These are phyloP conservation scores for Epistrophe eligans DNA, from an alignment of 2,888 invertebrate genomes.

Conservation along the genomic window DNA sequence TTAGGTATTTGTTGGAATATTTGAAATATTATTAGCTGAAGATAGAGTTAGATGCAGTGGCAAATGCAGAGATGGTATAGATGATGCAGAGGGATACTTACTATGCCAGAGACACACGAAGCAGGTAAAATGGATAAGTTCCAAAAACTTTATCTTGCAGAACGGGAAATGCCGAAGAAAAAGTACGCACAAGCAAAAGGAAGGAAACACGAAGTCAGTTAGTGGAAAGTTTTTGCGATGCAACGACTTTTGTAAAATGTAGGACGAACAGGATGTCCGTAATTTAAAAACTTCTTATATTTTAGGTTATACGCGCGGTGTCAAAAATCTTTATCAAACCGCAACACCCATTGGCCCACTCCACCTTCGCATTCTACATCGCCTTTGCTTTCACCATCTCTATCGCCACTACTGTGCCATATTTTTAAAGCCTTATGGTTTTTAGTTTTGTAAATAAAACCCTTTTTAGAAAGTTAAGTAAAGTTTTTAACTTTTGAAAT, in stretches of 20 bases:
- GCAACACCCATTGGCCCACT: constrained; percentile 5
- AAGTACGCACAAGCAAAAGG: neutral
- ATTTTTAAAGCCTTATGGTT: constrained; percentile 29
- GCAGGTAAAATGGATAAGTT: constrained; percentile 52
- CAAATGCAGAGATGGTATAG: neutral
- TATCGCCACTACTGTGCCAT: neutral
- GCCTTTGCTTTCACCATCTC: neutral
- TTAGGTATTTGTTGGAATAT: neutral
- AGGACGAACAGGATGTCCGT: constrained; percentile 43
- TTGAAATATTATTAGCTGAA: neutral
- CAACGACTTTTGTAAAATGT: constrained; percentile 37
- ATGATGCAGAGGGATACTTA: neutral
- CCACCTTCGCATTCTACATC: neutral
- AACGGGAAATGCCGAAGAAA: constrained; percentile 5
- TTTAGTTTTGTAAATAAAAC: constrained; percentile 37
- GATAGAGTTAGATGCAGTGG: neutral
- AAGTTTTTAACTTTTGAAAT: constrained; percentile 36
- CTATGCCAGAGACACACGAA: constrained; percentile 17
- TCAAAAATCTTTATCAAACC: constrained; percentile 48
- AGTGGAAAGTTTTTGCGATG: constrained; percentile 44
- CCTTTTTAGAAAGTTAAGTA: constrained; percentile 7
- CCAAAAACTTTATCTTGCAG: constrained; percentile 57
- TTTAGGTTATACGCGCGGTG: constrained; percentile 32
- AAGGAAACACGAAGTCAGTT: constrained; percentile 31
- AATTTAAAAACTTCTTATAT: constrained; percentile 60